phyloP scores from a whole-genome alignment of 2,113 vertebrate species.

The Urocynchramus pylzowi region DNA sequence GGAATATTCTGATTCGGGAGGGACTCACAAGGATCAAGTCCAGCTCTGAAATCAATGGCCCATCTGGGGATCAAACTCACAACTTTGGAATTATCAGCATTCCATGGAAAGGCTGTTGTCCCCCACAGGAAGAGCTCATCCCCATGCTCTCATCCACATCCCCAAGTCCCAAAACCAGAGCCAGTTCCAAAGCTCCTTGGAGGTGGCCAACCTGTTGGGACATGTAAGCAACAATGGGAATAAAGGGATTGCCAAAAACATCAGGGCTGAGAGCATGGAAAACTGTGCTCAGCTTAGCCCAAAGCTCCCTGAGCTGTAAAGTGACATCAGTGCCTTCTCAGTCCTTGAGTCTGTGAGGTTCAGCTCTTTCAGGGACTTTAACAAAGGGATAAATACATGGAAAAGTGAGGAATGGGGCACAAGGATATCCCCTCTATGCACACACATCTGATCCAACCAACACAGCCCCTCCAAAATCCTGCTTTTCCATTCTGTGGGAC shows the following conservation, averaged over 20 bases:
- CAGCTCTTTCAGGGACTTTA: neutral
- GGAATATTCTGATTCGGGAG: neutral
- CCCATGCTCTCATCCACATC: neutral
- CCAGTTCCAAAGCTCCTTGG: neutral
- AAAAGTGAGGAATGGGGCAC: neutral
- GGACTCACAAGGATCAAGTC: neutral
- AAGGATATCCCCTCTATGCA: neutral
- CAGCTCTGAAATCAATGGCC: no score
- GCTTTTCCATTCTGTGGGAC: neutral
- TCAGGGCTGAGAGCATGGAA: neutral
- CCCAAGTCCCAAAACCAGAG: rapidly evolving
- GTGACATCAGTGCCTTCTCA: neutral
- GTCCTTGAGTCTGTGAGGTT: neutral
- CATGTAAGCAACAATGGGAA: neutral
- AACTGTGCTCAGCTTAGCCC: neutral
- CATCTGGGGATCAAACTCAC: neutral
- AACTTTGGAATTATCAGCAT: neutral
- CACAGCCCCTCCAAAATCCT: neutral
- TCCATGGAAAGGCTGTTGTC: neutral
- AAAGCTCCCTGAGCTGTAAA: neutral
- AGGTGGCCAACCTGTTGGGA: neutral
- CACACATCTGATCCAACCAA: neutral
- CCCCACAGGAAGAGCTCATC: neutral
- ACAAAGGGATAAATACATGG: neutral
- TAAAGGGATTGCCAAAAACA: neutral